phyloP scores from a whole-genome alignment of 2,113 vertebrate species.

The Rhinolophus ferrumequinum region DNA sequence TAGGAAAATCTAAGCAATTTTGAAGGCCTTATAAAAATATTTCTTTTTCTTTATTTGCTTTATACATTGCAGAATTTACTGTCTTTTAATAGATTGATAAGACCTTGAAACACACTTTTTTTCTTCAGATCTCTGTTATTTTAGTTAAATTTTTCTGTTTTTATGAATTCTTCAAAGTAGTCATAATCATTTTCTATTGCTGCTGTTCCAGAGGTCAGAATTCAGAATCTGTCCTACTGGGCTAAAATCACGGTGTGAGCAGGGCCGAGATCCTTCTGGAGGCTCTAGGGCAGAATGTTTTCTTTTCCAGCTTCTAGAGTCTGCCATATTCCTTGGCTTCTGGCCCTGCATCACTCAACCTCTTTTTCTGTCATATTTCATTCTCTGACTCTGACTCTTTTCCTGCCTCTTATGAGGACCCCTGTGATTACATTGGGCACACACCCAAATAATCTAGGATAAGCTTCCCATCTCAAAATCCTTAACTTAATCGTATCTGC shows the following conservation, averaged over 20 bases:
- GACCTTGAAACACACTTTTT: background rate
- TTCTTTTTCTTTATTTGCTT: background rate
- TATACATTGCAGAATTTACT: background rate
- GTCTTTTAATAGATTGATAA: background rate
- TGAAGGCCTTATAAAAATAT: slow-evolving; percentile 2
- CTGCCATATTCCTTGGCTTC: background rate
- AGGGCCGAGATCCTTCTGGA: background rate
- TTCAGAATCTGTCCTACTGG: background rate
- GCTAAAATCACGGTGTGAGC: background rate
- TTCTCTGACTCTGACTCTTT: background rate
- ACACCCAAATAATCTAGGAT: background rate
- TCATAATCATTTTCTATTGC: background rate
- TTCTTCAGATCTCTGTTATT: background rate
- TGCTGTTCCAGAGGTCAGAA: background rate
- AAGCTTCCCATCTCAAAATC: background rate
- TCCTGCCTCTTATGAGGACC: background rate
- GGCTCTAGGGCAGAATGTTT: background rate
- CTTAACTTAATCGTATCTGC: background rate
- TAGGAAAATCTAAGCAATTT: background rate
- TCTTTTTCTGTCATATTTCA: background rate
- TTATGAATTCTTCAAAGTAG: background rate
- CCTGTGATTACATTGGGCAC: background rate
- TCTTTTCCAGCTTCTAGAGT: background rate
- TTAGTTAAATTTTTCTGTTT: background rate
- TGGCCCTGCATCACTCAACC: background rate